Base-by-base conservation (phyloP, 2,113 vertebrate genomes). In the Epinephelus fuscoguttatus region DNA sequence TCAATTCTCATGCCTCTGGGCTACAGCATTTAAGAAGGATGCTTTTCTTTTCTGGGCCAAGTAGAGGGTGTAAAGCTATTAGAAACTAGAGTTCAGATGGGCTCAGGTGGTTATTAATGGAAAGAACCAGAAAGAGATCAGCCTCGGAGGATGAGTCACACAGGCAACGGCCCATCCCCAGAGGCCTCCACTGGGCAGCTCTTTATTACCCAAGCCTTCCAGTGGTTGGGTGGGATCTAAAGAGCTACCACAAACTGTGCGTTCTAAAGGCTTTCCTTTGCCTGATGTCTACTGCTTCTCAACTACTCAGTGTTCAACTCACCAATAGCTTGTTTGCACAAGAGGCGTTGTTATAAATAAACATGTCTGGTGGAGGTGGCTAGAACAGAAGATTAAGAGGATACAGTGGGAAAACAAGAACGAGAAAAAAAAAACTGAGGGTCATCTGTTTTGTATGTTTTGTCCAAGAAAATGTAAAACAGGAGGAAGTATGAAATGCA, bases 291-390 rank as follows among this genome's bases (percentile, higher is more conserved):
- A 50, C 53, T 77, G 68, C 80, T 55, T 85, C 86, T 75, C 68
- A 70, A 40, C 73, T 87, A 77, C 85, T 89, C 78, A 64, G 80
- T 82, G 84, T 82, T 87, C 75, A 82, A 77, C 85, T 79, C 23
- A 68, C 85, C 89, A 86, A 88, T 78, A 67, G 76, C 76, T 87
- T 94, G 89, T 91, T 88, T 90, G 80, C 91, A 91, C 84, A 92
- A 87, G 79, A 95, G 85, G 84, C 86, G 64, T 59, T 78, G 78
- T 88, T 94, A 93, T 91, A 94, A 95, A 94, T 94, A 93, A 93
- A 93, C 88, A 91, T 91, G 82, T 91, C 81, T 88, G 90, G 79
- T 92, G 92, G 87, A 92, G 91, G 91, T 93, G 91, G 86, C 77
- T 74, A 33, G 61, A 86, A 72, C 47, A 70, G 53, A 82, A 82